Base-by-base conservation (phyloP, 2,113 vertebrate genomes). In the Caranx ignobilis region DNA sequence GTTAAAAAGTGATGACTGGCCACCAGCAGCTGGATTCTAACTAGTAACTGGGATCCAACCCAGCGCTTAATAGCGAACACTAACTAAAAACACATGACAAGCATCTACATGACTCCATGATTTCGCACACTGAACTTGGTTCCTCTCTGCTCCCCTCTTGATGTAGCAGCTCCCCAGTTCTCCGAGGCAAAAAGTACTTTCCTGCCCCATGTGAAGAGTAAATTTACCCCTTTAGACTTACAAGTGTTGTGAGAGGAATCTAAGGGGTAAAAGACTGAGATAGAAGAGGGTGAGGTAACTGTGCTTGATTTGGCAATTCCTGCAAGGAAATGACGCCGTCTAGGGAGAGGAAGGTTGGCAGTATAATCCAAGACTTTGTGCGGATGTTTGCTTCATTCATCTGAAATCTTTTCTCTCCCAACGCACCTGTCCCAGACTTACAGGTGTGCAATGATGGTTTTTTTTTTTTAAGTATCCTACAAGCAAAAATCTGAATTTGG, bases 121-220 rank as follows among this genome's bases (percentile, higher is more conserved):
- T 35, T 76, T 34, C 26, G 65, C 73, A 57, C 50, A 16, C 79
- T 47, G 76, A 74, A 15, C 79, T 73, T 56, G 0, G 68, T 57
- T 83, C 76, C 39, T 66, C 73, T 3, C 72, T 31, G 67, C 61
- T 67, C 67, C 67, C 77, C 70, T 86, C 70, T 16, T 11, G 87
- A 75, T 89, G 84, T 86, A 86, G 89, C 87, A 86, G 87, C 86
- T 87, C 77, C 81, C 71, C n/a, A 62, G 69, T 43, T 67, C 61
- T 71, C 52, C 0, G 59, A 34, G 67, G 69, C 48, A 26, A 5
- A 48, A 71, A 82, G 84, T 89, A 81, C 84, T 92, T 90, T 89
- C 75, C 88, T 83, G 85, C 43, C 83, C 61, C 62, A 55, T 45
- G 26, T 61, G 21, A 61, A 9, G 31, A 69, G 72, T 26, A 45